Evolutionary conservation across 2,113 vertebrate genomes (phyloP), one percentile per base, ranked within the genome.

Genomic region (Anoplopoma fimbria): DNA sequence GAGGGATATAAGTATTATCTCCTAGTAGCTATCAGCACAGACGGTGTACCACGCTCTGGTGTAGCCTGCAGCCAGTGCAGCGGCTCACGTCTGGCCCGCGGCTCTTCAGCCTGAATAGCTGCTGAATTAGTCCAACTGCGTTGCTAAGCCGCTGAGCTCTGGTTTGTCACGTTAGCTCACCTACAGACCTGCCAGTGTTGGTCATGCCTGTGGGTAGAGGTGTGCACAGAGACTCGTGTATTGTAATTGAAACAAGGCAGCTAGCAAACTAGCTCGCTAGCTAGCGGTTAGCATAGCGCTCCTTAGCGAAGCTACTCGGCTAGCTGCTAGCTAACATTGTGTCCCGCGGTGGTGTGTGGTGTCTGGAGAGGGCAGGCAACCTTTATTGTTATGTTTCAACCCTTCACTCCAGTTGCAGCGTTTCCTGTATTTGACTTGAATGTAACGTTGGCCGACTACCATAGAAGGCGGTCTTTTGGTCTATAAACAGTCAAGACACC

Each of bases 191-290:
- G 64, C 25, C 70, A 34, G 57, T 61, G 87, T n/a, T 90, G 88
- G 49, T 69, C 38, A 45, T 45, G 62, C 21, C 27, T 40, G 69
- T 53, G 36, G 47, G 23, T 72, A 74, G 45, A 33, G 36, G 76
- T 23, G 42, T 69, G 27, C 29, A 1, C 4, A 72, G 36, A 82
- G 71, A 61, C 9, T 25, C 58, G 3, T 40, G 51, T 57, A 40
- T 33, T 74, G 71, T 82, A 45, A 58, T 31, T 21, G 47, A 76
- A 75, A 72, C 21, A 2, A 77, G 77, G 74, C 60, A 85, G 82
- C 76, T 64, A 79, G 77, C 78, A 62, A 62, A 83, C 70, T 81
- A 64, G 71, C 80, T 9, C 25, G 1, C 82, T 81, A 83, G 61
- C 85, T 49, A 25, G 67, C 58, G 49, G 17, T 60, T 36, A 76